Evolutionary conservation across 2,888 invertebrate species (phyloP).

Genomic region (Apamea crenata): DNA sequence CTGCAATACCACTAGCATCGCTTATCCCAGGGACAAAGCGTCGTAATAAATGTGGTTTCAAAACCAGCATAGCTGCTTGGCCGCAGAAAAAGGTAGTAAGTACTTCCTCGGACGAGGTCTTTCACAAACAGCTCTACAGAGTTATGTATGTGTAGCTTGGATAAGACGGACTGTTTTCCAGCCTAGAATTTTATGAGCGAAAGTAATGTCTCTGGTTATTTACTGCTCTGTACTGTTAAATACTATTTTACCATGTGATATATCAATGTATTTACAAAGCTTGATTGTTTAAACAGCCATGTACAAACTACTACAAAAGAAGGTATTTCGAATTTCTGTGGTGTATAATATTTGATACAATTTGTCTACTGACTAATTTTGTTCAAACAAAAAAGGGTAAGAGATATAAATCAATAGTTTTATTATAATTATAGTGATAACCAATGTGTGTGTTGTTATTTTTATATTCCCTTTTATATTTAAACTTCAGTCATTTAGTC

Average conservation of each 20-base stretch:
- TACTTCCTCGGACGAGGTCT: not conserved
- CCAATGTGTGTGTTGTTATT: not conserved
- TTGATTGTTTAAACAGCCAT: slow-evolving; percentile 12
- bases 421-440: not conserved
- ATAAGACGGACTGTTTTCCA: not conserved
- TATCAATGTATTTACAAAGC: slow-evolving; percentile 55
- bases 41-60: not conserved
- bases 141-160: not conserved
- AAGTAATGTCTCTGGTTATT: slow-evolving; percentile 25
- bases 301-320: slow-evolving; percentile 52
- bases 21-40: not conserved
- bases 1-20: not conserved
- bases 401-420: slow-evolving; percentile 13
- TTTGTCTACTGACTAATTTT: slow-evolving; percentile 33
- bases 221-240: slow-evolving; percentile 15
- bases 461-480: slow-evolving; percentile 26
- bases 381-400: slow-evolving; percentile 10
- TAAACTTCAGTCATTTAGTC: slow-evolving; percentile 35
- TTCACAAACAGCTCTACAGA: not conserved
- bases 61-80: no score
- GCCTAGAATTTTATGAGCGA: not conserved
- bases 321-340: not conserved
- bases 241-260: slow-evolving; percentile 47
- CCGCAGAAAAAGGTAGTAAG: not conserved
- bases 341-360: not conserved